Percentiles rank a stretch among this genome's conserved stretches.
phyloP scores from a whole-genome alignment of 2,113 vertebrate species.

The Rhodinocichla rosea region DNA sequence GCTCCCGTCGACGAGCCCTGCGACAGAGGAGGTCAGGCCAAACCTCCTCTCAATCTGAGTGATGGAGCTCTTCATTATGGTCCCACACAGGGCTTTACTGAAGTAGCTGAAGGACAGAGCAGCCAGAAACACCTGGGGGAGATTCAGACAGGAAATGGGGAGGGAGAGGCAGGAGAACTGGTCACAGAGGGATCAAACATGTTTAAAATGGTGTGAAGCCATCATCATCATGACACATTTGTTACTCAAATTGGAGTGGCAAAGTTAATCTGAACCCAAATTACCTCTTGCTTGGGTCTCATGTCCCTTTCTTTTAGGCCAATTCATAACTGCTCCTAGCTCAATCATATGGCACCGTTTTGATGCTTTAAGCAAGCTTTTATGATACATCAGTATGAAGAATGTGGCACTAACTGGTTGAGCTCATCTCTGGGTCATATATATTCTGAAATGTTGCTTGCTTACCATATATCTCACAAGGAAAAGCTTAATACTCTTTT shows the following conservation, averaged over 20 bases:
- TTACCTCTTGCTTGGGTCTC: neutral
- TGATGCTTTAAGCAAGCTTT: neutral
- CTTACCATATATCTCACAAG: neutral
- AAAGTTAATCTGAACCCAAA: neutral
- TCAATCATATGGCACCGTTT: neutral
- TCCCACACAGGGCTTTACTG: constrained; percentile 77
- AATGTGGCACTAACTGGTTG: neutral
- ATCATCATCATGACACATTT: fast-evolving
- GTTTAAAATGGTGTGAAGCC: neutral
- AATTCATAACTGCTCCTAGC: neutral
- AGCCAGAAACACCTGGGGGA: constrained; percentile 80
- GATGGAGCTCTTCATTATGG: constrained; percentile 88
- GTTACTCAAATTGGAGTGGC: neutral
- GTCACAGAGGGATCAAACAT: neutral
- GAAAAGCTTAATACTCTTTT: neutral
- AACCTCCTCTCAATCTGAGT: constrained; percentile 94
- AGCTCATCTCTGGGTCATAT: neutral
- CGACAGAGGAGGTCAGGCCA: constrained; percentile 79
- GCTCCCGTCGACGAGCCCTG: constrained; percentile 86
- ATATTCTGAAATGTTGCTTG: neutral
- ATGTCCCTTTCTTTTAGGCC: neutral
- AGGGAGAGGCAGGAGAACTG: neutral
- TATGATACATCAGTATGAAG: neutral
- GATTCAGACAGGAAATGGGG: neutral
- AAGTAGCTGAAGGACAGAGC: constrained; percentile 84